phyloP scores from a whole-genome alignment of 2,113 vertebrate species.

The Psittacus erithacus region DNA sequence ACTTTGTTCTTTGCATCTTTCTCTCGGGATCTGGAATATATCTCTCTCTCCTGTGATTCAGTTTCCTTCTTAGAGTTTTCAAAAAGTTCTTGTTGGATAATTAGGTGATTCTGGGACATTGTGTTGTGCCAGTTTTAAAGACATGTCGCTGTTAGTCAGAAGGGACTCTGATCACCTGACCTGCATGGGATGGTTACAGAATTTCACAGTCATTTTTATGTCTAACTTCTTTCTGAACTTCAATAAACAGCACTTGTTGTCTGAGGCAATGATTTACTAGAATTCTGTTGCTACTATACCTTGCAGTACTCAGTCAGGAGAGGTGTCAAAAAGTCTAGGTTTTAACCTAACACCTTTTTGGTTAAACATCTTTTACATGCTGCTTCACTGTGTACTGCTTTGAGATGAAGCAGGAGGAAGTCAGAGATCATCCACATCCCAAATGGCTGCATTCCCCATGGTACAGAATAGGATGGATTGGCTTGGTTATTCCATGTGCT shows the following conservation, averaged over 20 bases:
- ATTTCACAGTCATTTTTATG: neutral
- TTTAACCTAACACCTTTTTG: neutral
- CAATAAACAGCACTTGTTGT: neutral
- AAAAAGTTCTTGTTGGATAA: constrained; percentile 61
- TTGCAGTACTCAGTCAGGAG: neutral
- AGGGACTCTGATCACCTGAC: neutral
- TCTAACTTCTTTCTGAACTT: neutral
- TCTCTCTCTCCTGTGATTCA: constrained; percentile 58
- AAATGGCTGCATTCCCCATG: neutral
- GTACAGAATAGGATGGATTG: neutral
- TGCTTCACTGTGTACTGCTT: neutral
- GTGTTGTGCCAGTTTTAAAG: constrained; percentile 56
- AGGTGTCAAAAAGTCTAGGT: neutral
- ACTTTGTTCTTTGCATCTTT: constrained; percentile 36
- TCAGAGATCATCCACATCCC: neutral
- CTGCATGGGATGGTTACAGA: neutral
- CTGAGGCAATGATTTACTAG: neutral
- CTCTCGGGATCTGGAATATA: constrained; percentile 66
- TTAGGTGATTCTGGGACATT: constrained; percentile 67
- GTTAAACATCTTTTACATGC: neutral
- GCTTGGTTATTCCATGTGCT: neutral
- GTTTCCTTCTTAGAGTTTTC: constrained; percentile 53
- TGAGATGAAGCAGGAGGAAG: neutral
- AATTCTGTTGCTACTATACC: neutral
- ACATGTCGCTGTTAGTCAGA: constrained; percentile 7